Percentiles rank a stretch among this genome's conserved stretches.
Evolutionary conservation across 2,888 invertebrate species (phyloP).

Genomic region (Seladonia tumulorum): DNA sequence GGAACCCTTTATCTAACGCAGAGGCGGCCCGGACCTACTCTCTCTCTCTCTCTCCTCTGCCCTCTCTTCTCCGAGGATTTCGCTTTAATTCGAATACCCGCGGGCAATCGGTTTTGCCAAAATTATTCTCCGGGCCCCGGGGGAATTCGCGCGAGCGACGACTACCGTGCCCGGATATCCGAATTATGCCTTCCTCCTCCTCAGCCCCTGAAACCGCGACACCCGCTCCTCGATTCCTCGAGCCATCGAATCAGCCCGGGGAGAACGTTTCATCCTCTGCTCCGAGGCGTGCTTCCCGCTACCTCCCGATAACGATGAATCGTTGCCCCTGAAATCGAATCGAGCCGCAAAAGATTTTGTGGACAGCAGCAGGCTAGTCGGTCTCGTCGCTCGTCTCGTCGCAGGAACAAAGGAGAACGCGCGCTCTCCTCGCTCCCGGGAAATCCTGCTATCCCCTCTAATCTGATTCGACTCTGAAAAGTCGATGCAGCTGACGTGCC

Average conservation of each 20-base stretch:
- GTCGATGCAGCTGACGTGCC: conserved; percentile 51
- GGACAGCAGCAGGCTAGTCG: neutral
- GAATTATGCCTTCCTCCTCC: conserved; percentile 25
- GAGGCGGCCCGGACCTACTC: conserved; percentile 45
- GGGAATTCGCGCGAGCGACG: neutral
- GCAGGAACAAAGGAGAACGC: neutral
- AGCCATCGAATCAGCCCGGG: conserved; percentile 19
- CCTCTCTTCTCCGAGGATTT: conserved; percentile 34
- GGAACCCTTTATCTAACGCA: conserved; percentile 58
- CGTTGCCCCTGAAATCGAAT: neutral
- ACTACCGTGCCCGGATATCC: conserved; percentile 18
- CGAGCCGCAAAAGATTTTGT: neutral
- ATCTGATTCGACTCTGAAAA: conserved; percentile 38
- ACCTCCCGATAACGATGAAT: neutral
- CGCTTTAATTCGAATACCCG: conserved; percentile 79
- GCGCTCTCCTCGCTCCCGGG: neutral
- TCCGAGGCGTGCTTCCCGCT: neutral
- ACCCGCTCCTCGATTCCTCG: neutral
- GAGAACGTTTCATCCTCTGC: neutral
- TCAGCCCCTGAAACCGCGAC: neutral
- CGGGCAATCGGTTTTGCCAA: conserved; percentile 73
- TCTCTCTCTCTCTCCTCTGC: neutral
- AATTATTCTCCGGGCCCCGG: conserved; percentile 71
- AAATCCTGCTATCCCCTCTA: conserved; percentile 31
- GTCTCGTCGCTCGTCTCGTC: neutral